Evolutionary conservation across 2,113 vertebrate species (phyloP).

Genomic region (Echinops telfairi): DNA sequence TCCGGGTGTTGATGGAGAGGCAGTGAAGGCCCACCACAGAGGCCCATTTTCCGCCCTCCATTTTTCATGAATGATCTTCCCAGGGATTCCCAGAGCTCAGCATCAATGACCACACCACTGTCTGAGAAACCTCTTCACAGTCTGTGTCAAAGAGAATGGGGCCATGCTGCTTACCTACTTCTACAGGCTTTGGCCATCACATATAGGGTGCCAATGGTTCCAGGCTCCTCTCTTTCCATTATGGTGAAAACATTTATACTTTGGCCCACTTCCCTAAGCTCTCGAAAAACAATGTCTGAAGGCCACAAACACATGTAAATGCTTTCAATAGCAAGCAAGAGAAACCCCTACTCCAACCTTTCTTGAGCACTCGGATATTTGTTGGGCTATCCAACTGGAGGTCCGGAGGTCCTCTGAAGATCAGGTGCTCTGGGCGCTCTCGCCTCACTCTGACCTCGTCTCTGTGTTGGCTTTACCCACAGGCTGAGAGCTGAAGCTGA

Average conservation of each 20-base stretch:
- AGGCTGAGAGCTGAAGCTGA: background rate
- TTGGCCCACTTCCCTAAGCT: background rate
- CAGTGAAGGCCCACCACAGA: background rate
- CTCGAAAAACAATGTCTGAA: background rate
- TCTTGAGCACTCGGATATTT: background rate
- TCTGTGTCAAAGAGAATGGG: background rate
- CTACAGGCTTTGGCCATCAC: background rate
- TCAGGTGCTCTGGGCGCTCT: too few relatives aligned
- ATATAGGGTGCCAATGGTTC: background rate
- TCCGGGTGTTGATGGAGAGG: fast-evolving
- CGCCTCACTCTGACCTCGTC: background rate
- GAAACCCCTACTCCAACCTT: background rate
- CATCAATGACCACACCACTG: background rate
- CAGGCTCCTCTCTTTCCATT: background rate
- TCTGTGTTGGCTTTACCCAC: fast-evolving
- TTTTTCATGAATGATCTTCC: background rate
- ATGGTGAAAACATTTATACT: background rate
- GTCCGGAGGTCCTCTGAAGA: background rate
- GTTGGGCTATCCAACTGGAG: background rate
- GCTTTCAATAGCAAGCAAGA: background rate
- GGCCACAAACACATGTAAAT: background rate
- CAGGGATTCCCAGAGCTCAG: background rate
- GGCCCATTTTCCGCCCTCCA: fast-evolving
- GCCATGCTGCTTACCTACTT: background rate
- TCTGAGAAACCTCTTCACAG: background rate